Evolutionary conservation across 1,140 invertebrate genomes (phyloP).

Genomic region (Potamilus streckersoni): DNA sequence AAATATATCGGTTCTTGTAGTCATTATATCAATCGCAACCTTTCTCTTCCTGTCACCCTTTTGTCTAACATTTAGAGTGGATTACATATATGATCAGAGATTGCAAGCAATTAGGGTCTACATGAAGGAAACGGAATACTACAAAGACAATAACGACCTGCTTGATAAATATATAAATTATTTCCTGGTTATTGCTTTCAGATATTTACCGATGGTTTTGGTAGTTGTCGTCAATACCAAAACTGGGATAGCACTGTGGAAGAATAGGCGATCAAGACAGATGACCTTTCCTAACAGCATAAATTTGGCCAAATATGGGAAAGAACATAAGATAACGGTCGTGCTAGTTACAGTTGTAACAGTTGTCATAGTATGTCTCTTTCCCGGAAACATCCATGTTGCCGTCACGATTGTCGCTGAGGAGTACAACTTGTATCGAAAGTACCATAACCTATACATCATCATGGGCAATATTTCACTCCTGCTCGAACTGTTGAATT

Average conservation of each 20-base stretch:
- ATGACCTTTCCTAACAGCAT: conserved; percentile 3
- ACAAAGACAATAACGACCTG: neutral
- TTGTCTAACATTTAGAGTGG: neutral
- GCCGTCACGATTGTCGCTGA: neutral
- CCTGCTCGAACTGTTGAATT: conserved; percentile 19
- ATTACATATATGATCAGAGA: neutral
- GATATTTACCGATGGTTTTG: conserved; percentile 16
- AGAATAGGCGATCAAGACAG: conserved; percentile 15
- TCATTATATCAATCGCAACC: neutral
- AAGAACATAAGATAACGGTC: conserved; percentile 18
- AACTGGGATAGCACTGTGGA: conserved; percentile 12
- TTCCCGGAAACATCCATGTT: conserved; percentile 17
- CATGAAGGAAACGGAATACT: conserved; percentile 9
- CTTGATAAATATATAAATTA: conserved; percentile 18
- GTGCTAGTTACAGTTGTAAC: conserved; percentile 21
- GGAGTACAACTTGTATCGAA: conserved; percentile 9
- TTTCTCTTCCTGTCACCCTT: neutral
- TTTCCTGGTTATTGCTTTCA: conserved; percentile 16
- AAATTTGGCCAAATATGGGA: neutral
- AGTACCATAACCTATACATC: conserved; percentile 21
- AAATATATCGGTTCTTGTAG: neutral
- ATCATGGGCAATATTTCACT: conserved; percentile 12
- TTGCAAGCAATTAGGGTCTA: neutral
- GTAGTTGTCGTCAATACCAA: conserved; percentile 18
- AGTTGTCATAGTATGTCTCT: conserved; percentile 23